These are phyloP conservation scores for Chelmon rostratus DNA, from an alignment of 2,797 vertebrate species.

Conservation along the genomic window DNA sequence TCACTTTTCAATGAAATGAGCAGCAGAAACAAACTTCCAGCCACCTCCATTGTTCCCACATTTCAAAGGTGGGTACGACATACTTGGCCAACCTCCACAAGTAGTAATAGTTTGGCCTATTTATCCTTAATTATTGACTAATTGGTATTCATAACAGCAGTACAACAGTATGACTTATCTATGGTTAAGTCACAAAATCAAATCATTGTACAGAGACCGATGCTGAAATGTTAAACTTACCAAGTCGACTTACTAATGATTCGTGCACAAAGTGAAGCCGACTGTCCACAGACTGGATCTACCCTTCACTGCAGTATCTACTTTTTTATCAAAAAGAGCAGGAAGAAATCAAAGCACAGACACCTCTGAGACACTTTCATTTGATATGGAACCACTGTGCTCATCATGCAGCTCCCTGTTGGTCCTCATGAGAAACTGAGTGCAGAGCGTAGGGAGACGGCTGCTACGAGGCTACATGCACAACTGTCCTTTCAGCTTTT, in stretches of 20 bases:
- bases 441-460: background rate
- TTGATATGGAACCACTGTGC: background rate
- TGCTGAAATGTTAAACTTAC: background rate
- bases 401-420: background rate
- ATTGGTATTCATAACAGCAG: background rate
- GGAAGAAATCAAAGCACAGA: background rate
- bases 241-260: background rate
- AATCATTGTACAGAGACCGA: background rate
- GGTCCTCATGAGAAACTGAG: background rate
- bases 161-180: background rate
- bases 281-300: background rate
- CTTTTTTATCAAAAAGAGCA: background rate
- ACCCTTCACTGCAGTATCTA: background rate
- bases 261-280: background rate
- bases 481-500: background rate
- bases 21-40: too few relatives aligned
- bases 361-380: background rate
- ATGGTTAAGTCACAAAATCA: background rate
- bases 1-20: background rate
- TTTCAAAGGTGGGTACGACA: background rate
- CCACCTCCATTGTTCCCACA: too few relatives aligned
- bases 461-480: background rate
- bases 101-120: background rate
- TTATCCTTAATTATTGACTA: background rate
- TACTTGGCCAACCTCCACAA: background rate